Conservation (phyloP, 1,140 invertebrate genomes). For the Pinna nobilis region DNA sequence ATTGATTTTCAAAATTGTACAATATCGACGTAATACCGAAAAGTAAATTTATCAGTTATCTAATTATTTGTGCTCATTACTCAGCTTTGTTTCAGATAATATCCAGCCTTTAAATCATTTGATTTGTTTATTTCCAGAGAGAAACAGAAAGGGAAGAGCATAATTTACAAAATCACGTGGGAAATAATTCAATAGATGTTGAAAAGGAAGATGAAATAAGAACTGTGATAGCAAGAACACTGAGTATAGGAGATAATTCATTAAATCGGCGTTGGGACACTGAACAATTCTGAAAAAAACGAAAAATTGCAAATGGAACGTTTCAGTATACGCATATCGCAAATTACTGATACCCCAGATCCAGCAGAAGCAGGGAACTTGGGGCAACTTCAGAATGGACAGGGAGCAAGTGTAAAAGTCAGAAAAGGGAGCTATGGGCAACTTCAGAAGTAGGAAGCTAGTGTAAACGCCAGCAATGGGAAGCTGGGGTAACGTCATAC, state of each 20-base stretch:
- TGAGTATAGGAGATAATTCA: conserved; percentile 55
- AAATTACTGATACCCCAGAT: too few relatives aligned
- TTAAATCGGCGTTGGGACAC: conserved; percentile 51
- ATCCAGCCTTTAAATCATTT: neutral
- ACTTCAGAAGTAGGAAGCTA: too few relatives aligned
- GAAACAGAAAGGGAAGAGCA: conserved; percentile 30
- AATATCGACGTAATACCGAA: neutral
- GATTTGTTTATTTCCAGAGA: conserved; percentile 16
- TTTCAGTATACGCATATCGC: too few relatives aligned
- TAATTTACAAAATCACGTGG: conserved; percentile 49
- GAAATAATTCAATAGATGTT: conserved; percentile 23
- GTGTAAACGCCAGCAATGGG: too few relatives aligned
- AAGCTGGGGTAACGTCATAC: too few relatives aligned
- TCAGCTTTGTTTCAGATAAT: neutral
- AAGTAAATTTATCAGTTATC: neutral
- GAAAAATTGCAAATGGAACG: too few relatives aligned
- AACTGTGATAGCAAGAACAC: conserved; percentile 46
- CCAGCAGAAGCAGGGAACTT: too few relatives aligned
- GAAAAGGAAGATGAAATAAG: conserved; percentile 47
- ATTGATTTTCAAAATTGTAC: neutral
- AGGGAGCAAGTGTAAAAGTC: too few relatives aligned
- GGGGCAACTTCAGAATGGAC: too few relatives aligned
- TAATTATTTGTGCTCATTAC: neutral
- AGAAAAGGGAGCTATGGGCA: too few relatives aligned
- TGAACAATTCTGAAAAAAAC: conserved; percentile 1